Evolutionary conservation across 2,888 invertebrate species (phyloP), one percentile per base, ranked within the genome.

Genomic region (Cremastinae sp.): DNA sequence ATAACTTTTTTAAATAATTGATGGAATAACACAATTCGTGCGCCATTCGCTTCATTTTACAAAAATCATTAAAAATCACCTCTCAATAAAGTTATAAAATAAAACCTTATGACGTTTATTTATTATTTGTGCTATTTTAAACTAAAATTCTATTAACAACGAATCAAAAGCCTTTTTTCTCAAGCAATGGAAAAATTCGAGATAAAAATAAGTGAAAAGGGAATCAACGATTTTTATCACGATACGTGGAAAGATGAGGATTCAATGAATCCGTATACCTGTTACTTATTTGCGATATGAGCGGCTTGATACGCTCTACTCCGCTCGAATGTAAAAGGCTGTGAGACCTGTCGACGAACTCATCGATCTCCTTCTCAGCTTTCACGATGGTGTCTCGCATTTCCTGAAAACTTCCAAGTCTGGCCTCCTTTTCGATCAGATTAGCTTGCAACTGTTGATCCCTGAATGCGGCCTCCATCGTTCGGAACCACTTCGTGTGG

Each of bases 301-400:
- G 91, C 4, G 96, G 96, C 85, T 96, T 96, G 14, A 98, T 93
- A 65, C 96, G 93, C 82, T 97, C 96, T 0, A 96, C 95, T 0
- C 95, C 95, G 84, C 96, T 96, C 28, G 94, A 91, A 86, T 96
- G 96, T 0, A 97, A 92, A 65, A 98, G 91, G 9, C 94, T 93
- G 86, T 98, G 97, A n/a, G 96, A 96, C 84, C 94, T 94, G 88
- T 98, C 98, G 18, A 96, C 94, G 86, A 98, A 97, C 9, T 93
- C 92, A 88, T 98, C 98, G 47, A 98, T 94, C 86, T 95, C 94
- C 82, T 94, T 93, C 89, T 98, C 98, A 84, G 96, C 95, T 9
- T 93, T 93, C 59, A 94, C 91, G 58, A 98, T 94, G 59, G 93
- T 92, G 78, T 96, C 95, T 16, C 96, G 93, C 82, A 95, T 92